phyloP scores from a whole-genome alignment of 1,140 invertebrate species.

The Rhysida immarginata region DNA sequence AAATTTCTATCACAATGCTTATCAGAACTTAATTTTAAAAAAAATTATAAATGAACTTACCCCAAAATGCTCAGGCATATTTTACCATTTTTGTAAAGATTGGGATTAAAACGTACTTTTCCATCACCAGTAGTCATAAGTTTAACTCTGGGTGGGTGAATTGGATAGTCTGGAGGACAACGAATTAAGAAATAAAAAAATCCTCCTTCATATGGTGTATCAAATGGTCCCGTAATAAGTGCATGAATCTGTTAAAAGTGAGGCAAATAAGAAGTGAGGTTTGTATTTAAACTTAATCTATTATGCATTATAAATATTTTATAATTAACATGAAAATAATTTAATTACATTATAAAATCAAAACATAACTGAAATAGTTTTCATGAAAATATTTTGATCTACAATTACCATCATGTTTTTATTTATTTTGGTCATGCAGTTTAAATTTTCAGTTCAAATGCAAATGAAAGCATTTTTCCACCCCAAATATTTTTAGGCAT shows the following conservation, averaged over 20 bases:
- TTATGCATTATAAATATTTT: background rate
- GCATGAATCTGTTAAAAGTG: constrained; percentile 34
- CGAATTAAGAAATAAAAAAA: constrained; percentile 44
- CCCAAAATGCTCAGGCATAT: constrained; percentile 47
- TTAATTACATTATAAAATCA: too few species aligned
- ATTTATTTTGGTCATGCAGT: too few species aligned
- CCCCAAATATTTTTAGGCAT: too few species aligned
- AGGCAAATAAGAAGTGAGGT: background rate
- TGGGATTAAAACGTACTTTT: constrained; percentile 44
- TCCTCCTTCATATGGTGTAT: constrained; percentile 49
- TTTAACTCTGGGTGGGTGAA: constrained; percentile 40
- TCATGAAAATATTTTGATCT: too few species aligned
- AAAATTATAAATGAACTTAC: too few species aligned
- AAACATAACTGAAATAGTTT: too few species aligned
- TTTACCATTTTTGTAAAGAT: constrained; percentile 45
- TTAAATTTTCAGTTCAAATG: too few species aligned
- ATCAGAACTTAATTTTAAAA: too few species aligned
- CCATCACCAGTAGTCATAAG: constrained; percentile 44
- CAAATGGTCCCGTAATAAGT: constrained; percentile 44
- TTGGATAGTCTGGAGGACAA: constrained; percentile 40
- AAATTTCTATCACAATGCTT: too few species aligned
- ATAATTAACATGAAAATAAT: too few species aligned
- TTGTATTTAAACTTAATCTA: background rate
- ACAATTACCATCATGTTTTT: too few species aligned
- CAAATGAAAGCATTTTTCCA: too few species aligned